Percentiles rank a stretch among this genome's conserved stretches.
Conservation (phyloP, 2,797 vertebrate genomes). For the Scolopax bukidnonensis region DNA sequence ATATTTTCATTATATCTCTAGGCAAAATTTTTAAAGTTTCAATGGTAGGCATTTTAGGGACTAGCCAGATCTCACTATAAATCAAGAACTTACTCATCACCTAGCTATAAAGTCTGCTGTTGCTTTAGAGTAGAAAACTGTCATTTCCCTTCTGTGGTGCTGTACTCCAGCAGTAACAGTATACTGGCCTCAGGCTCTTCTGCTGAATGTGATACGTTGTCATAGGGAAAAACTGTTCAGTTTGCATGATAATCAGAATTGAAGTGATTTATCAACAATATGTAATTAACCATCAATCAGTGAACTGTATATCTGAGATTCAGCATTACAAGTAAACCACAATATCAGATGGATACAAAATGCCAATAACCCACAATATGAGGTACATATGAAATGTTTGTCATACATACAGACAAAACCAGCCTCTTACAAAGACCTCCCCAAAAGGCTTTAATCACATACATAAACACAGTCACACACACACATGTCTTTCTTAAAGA, state of each 20-base stretch:
- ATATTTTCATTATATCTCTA: neutral
- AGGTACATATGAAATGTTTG: neutral
- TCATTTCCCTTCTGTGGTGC: neutral
- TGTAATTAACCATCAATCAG: neutral
- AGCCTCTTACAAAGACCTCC: neutral
- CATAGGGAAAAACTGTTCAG: neutral
- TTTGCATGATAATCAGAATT: neutral
- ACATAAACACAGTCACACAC: neutral
- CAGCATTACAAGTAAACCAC: neutral
- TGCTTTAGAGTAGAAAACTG: neutral
- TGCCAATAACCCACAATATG: neutral
- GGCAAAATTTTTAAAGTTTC: neutral
- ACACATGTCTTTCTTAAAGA: neutral
- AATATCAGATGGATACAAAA: neutral
- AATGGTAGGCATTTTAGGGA: neutral
- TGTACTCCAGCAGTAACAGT: neutral
- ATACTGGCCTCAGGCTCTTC: neutral
- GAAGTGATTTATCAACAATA: neutral
- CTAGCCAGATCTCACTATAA: neutral
- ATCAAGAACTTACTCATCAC: neutral
- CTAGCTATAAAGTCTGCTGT: neutral
- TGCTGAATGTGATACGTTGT: neutral
- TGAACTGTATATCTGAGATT: neutral
- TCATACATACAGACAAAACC: neutral
- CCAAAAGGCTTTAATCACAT: neutral